Conservation (phyloP, 2,888 invertebrate species). For the Kuschelorhynchus macadamiae region DNA sequence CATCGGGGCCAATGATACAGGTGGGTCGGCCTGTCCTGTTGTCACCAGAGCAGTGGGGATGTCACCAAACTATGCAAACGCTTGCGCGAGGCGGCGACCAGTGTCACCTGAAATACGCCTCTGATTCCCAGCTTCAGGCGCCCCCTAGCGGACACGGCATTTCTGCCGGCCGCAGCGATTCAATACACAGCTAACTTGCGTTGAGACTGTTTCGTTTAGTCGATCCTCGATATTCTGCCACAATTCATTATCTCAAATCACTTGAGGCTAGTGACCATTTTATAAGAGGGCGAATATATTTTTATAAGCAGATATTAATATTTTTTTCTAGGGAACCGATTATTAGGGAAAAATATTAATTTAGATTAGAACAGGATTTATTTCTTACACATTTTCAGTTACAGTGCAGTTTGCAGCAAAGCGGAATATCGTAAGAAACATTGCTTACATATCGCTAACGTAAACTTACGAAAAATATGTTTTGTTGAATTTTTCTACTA, state of each 20-base stretch:
- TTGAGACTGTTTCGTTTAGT: constrained; percentile 30
- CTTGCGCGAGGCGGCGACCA: constrained; percentile 66
- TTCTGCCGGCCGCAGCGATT: constrained; percentile 24
- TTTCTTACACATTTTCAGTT: not conserved
- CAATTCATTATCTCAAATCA: too few relatives aligned
- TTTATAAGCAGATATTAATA: not conserved
- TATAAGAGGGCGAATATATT: not conserved
- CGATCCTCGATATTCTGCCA: not conserved
- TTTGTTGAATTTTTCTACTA: too few relatives aligned
- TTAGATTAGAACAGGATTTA: too few relatives aligned
- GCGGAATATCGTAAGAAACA: too few relatives aligned
- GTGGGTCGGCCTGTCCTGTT: constrained; percentile 68
- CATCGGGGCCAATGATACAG: constrained; percentile 67
- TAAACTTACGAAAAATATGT: too few relatives aligned
- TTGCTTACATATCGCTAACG: too few relatives aligned
- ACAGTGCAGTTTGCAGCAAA: too few relatives aligned
- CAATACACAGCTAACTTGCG: constrained; percentile 36
- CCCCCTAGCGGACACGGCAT: constrained; percentile 60
- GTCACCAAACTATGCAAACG: constrained; percentile 63
- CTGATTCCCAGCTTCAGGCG: constrained; percentile 64
- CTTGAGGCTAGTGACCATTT: too few relatives aligned
- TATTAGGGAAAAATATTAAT: too few relatives aligned
- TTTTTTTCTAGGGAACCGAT: too few relatives aligned
- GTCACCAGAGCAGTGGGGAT: constrained; percentile 66
- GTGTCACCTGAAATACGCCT: constrained; percentile 68